Evolutionary conservation across 2,797 vertebrate species (phyloP).

Genomic region (Aphelocoma californica): DNA sequence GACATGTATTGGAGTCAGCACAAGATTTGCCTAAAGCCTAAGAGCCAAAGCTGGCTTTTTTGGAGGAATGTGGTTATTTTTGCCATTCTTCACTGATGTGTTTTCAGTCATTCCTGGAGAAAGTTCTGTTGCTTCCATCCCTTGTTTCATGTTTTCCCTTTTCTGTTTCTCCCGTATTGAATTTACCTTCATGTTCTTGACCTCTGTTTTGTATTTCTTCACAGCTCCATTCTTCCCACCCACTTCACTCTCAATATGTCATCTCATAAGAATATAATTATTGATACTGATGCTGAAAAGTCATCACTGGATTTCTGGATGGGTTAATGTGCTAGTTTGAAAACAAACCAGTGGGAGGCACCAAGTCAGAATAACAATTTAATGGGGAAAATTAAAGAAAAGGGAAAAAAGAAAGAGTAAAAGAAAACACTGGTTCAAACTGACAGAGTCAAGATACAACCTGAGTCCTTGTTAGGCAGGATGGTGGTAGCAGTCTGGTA

Average conservation of each 20-base stretch:
- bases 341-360: too few relatives aligned
- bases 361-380: too few relatives aligned
- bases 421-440: too few relatives aligned
- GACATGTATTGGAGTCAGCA: neutral
- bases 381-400: too few relatives aligned
- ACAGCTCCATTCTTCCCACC: neutral
- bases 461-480: too few relatives aligned
- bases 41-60: neutral
- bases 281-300: neutral
- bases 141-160: neutral
- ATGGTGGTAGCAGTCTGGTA: too few relatives aligned
- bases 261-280: neutral
- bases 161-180: neutral
- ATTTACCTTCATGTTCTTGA: neutral
- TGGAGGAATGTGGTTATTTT: neutral
- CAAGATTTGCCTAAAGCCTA: neutral
- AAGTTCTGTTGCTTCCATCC: neutral
- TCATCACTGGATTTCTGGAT: neutral
- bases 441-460: too few relatives aligned
- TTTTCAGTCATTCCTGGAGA: neutral
- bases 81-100: neutral
- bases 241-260: neutral
- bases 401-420: too few relatives aligned
- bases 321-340: neutral
- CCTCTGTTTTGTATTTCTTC: neutral